phyloP scores from a whole-genome alignment of 2,797 vertebrate species.

The Anguilla megastoma region DNA sequence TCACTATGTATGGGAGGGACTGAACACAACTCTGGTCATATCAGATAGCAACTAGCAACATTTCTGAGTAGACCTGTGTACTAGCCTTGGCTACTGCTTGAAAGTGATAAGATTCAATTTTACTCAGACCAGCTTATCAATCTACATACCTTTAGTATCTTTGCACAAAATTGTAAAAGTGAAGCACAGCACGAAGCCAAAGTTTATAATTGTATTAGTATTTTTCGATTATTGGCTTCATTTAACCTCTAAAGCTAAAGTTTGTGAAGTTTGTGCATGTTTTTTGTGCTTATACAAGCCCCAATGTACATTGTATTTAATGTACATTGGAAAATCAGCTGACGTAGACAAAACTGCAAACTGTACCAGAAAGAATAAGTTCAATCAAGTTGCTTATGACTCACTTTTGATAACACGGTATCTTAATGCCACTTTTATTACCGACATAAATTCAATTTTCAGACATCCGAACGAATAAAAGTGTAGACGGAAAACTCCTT shows the following conservation, averaged over 20 bases:
- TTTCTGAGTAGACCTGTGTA: background rate
- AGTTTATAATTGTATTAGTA: background rate
- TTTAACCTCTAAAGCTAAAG: background rate
- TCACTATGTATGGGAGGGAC: background rate
- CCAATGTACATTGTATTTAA: background rate
- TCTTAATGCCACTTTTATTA: conserved; percentile 4
- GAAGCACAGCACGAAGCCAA: background rate
- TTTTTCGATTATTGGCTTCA: background rate
- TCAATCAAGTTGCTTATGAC: background rate
- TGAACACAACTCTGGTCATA: background rate
- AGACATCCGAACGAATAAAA: background rate
- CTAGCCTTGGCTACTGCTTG: background rate
- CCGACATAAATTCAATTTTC: background rate
- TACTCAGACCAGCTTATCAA: background rate
- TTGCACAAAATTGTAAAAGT: background rate
- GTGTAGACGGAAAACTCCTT: background rate
- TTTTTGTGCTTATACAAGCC: background rate
- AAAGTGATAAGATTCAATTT: background rate
- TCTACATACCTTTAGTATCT: background rate
- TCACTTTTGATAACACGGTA: background rate
- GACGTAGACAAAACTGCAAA: background rate
- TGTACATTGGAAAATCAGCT: background rate
- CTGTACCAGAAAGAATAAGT: background rate
- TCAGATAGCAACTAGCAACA: background rate
- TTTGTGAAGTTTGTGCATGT: background rate